A percentile compares a stretch with the other conserved stretches of the same genome.
These are phyloP conservation scores for Scolanthus callimorphus DNA, from an alignment of 92 coral and sea anemone genomes.

Conservation along the genomic window DNA sequence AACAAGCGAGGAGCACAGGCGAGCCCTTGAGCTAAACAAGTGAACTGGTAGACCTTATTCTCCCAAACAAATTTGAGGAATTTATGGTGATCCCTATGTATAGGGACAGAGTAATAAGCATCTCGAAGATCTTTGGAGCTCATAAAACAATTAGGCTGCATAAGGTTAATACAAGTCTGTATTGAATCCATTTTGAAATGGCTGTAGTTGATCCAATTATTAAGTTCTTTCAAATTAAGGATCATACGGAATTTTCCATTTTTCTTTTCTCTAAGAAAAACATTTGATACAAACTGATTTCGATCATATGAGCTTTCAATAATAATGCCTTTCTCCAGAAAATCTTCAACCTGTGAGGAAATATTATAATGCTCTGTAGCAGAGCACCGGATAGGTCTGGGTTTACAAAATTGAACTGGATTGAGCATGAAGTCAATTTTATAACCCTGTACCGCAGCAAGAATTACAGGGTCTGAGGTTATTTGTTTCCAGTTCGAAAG, in stretches of 20 bases:
- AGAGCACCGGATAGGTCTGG: constrained; percentile 18
- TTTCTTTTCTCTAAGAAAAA: constrained; percentile 8
- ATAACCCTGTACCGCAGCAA: constrained; percentile 24
- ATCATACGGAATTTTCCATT: constrained; percentile 15
- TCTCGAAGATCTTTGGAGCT: constrained; percentile 24
- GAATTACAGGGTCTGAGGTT: constrained; percentile 8
- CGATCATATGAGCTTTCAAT: constrained; percentile 1
- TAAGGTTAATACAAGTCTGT: constrained; percentile 9
- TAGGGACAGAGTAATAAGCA: constrained; percentile 20
- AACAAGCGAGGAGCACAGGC: constrained; percentile 48
- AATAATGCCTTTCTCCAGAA: constrained; percentile 30
- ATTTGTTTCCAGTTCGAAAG: too few relatives aligned
- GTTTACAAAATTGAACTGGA: too few relatives aligned
- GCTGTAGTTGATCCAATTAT: constrained; percentile 7
- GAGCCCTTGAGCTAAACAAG: constrained; percentile 41
- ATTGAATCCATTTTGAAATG: constrained; percentile 36
- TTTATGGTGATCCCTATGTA: constrained; percentile 1
- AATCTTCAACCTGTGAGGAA: constrained; percentile 27
- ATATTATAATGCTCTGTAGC: constrained; percentile 2
- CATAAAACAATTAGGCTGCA: constrained; percentile 13
- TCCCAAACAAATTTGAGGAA: constrained; percentile 16
- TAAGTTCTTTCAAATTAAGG: constrained; percentile 19
- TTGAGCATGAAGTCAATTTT: constrained; percentile 15
- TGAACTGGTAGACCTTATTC: constrained; percentile 12
- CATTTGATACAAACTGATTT: constrained; percentile 20